phyloP scores from a whole-genome alignment of 2,113 vertebrate genomes.

The Lamprotornis superbus region DNA sequence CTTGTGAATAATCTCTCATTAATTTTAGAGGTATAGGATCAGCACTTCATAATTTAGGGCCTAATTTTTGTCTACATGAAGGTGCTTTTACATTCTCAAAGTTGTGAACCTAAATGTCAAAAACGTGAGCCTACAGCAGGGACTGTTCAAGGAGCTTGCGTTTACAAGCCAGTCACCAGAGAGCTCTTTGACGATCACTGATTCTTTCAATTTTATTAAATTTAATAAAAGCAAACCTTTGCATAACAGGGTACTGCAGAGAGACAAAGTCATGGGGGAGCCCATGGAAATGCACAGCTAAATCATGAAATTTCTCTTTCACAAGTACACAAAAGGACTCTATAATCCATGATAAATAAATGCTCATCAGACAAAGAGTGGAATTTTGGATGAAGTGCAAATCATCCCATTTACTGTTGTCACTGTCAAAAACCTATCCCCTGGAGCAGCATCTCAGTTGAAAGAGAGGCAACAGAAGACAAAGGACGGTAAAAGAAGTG shows the following conservation, averaged over 20 bases:
- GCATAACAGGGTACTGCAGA: neutral
- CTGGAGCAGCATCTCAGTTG: neutral
- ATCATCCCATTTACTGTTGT: neutral
- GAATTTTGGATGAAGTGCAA: neutral
- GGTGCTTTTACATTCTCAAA: neutral
- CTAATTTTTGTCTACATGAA: slow-evolving; percentile 14
- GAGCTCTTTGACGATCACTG: neutral
- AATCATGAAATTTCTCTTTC: neutral
- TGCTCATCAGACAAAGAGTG: neutral
- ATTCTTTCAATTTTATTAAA: neutral
- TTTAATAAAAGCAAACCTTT: neutral
- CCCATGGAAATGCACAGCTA: neutral
- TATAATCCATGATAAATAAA: neutral
- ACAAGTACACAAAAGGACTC: neutral
- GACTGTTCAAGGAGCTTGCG: neutral
- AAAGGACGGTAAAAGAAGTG: neutral
- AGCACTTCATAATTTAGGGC: slow-evolving; percentile 51
- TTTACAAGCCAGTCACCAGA: neutral
- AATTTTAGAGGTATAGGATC: slow-evolving; percentile 35
- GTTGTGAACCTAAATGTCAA: neutral
- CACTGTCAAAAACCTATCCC: neutral
- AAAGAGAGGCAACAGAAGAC: neutral
- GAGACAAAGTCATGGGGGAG: neutral
- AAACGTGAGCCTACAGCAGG: neutral
- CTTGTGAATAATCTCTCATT: slow-evolving; percentile 34